Base-by-base conservation (phyloP, 2,888 invertebrate genomes). In the Ormyrus labotus region DNA sequence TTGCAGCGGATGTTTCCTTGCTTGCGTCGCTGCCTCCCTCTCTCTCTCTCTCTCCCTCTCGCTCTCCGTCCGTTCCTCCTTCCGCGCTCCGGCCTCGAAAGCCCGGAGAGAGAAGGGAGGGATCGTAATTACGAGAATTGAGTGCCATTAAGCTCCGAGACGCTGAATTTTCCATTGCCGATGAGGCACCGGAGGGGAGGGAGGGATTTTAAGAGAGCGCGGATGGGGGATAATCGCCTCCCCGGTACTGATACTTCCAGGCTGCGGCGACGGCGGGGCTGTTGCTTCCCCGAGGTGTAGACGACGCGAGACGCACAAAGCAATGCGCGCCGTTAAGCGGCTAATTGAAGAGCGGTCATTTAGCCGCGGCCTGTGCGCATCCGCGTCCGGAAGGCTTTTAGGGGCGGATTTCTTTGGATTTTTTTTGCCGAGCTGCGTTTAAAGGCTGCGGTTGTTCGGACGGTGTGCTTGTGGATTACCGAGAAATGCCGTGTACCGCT, bases 121-220 rank as follows among this genome's bases (percentile, higher is more conserved):
- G 71, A 57, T 68, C 78, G 81, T 78, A 78, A 81, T 78, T 81
- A 75, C 78, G 75, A 61, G 78, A 71, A 81, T 81, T 81, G 81
- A 81, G 81, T 75, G 58, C 78, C 78, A 81, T 81, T 77, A 81
- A 65, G 78, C 51, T 47, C 65, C 8, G 47, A 58, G 74, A 64
- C 63, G 57, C 70, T 70, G 72, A 71, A 80, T 80, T 80, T 80
- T 80, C 76, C 76, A 72, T 63, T 45, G 73, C 69, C 51, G 74
- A 74, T 64, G 79, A 78, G 73, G 64, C 64, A 9, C 65, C 3
- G 55, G 50, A 19, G 13, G 9, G 47, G 10, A 10, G 53, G 48
- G 53, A 19, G 48, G 10, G 13, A 48, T 72, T 61, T 72, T 72
- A 72, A 63, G 53, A 51, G 61, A 51, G 7, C 48, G 10, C 13